Evolutionary conservation across 2,888 invertebrate species (phyloP), one percentile per base, ranked within the genome.

Genomic region (Emmelina monodactyla): DNA sequence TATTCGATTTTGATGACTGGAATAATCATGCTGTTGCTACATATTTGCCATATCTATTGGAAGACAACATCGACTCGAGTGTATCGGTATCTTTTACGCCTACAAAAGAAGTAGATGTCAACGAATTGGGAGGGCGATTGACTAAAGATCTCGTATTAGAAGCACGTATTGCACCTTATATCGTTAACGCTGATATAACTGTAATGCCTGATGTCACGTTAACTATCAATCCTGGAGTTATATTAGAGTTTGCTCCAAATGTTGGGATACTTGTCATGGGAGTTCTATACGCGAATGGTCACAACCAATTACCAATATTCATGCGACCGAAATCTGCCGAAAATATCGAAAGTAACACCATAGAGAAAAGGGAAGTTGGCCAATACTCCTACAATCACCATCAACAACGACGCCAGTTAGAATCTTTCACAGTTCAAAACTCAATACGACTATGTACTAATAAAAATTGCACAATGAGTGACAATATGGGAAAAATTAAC

Each of bases 1-100:
- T 98, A 52, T 97, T 98, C 60, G 98, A 98, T 70, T 97, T 99
- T 67, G 97, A 99, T 62, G 97, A 98, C 62, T 99, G 99, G 98
- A 99, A 99, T 62, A 94, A 95, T 65, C 96, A 94, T 62, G 97
- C 97, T 0, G 86, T 97, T 34, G 97, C 97, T 0, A 84, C 88
- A 10, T 99, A 90, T 64, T 84, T 88, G 35, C 99, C 98, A 0
- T 98, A 88, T 63, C 82, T 97, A 37, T 83, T 89, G 0, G 88
- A 88, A 56, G 88, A 92, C 45, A 82, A 84, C 32, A 85, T 92
- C 50, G 88, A 90, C 43, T 83, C 90, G 0, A 91, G 91, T 47
- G 80, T 90, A 16, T 92, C 92, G 0, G 83, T 87, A 1, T 83
- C 87, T 0, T 86, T 85, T 58, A 84, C 83, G 37, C 76, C 83